A percentile compares a stretch with the other conserved stretches of the same genome.
Evolutionary conservation across 2,888 invertebrate genomes (phyloP).

Genomic region (Euplexia lucipara): DNA sequence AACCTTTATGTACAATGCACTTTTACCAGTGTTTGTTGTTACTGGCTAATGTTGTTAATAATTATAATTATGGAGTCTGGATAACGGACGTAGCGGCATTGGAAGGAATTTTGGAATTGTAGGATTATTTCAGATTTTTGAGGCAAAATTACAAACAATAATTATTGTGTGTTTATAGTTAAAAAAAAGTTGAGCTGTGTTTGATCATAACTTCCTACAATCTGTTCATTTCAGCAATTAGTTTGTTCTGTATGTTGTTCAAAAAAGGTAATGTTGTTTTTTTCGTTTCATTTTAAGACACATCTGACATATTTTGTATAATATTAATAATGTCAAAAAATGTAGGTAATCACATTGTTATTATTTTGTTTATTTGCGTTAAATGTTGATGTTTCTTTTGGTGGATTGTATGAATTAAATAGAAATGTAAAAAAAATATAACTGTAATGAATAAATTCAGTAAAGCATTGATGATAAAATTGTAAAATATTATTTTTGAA

Average conservation of each 20-base stretch:
- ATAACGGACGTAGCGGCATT: constrained; percentile 21
- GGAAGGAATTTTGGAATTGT: constrained; percentile 20
- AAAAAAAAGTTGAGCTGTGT: neutral
- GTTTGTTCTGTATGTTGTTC: neutral
- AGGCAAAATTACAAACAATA: neutral
- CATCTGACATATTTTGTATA: constrained; percentile 20
- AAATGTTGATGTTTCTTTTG: constrained; percentile 48
- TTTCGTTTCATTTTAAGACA: neutral
- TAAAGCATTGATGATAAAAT: constrained; percentile 51
- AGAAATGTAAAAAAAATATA: constrained; percentile 31
- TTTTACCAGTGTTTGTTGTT: constrained; percentile 76
- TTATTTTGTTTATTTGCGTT: constrained; percentile 51
- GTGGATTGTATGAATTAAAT: constrained; percentile 62
- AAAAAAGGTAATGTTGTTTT: neutral
- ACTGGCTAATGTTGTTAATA: constrained; percentile 56
- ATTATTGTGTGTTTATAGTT: no score
- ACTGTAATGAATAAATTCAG: constrained; percentile 49
- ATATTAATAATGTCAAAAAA: neutral
- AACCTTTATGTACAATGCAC: constrained; percentile 65
- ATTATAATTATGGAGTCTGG: constrained; percentile 13
- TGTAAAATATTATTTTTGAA: constrained; percentile 53
- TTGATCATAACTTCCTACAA: neutral
- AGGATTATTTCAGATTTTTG: constrained; percentile 23
- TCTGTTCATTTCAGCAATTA: constrained; percentile 2
- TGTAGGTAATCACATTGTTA: constrained; percentile 38